Percentiles rank a stretch among this genome's conserved stretches.
These are phyloP conservation scores for Novumbra hubbsi DNA, from an alignment of 2,797 vertebrate genomes.

Conservation along the genomic window DNA sequence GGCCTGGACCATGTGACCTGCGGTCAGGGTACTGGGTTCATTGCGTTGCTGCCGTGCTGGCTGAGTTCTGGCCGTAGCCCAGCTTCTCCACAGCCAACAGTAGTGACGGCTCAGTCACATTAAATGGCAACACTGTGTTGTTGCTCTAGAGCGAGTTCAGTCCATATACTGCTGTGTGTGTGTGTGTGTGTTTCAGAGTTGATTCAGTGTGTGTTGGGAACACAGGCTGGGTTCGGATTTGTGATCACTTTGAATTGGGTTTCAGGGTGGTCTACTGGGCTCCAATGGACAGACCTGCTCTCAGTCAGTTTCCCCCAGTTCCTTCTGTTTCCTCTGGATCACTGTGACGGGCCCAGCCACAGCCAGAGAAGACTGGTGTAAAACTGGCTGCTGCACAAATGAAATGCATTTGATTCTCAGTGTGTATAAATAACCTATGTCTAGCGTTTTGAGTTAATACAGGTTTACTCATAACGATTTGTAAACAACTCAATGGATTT, in stretches of 20 bases:
- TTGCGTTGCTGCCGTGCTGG: slow-evolving; percentile 68
- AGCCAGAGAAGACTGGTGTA: slow-evolving; percentile 17
- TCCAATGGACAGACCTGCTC: slow-evolving; percentile 3
- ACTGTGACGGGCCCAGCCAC: slow-evolving; percentile 48
- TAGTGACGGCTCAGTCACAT: slow-evolving; percentile 74
- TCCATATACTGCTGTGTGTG: slow-evolving; percentile 38
- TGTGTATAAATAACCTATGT: slow-evolving; percentile 52
- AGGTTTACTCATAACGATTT: slow-evolving; percentile 46
- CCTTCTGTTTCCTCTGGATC: background rate
- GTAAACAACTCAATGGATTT: slow-evolving; percentile 39
- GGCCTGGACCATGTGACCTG: slow-evolving; percentile 74
- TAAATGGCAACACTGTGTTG: slow-evolving; percentile 75
- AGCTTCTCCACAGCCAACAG: slow-evolving; percentile 73
- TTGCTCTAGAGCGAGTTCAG: slow-evolving; percentile 61
- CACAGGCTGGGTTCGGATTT: slow-evolving; percentile 51
- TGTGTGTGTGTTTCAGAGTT: slow-evolving; percentile 59
- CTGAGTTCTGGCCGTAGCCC: slow-evolving; percentile 69
- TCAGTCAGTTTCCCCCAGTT: slow-evolving; percentile 45
- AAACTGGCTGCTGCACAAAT: slow-evolving; percentile 42
- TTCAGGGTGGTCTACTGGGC: slow-evolving; percentile 30
- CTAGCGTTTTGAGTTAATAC: slow-evolving; percentile 22
- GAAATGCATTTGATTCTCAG: slow-evolving; percentile 39
- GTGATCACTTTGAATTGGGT: slow-evolving; percentile 59
- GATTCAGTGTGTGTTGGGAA: slow-evolving; percentile 48
- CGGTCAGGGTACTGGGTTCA: slow-evolving; percentile 79